Evolutionary conservation across 2,888 invertebrate species (phyloP).

Genomic region (Dryadula phaetusa): DNA sequence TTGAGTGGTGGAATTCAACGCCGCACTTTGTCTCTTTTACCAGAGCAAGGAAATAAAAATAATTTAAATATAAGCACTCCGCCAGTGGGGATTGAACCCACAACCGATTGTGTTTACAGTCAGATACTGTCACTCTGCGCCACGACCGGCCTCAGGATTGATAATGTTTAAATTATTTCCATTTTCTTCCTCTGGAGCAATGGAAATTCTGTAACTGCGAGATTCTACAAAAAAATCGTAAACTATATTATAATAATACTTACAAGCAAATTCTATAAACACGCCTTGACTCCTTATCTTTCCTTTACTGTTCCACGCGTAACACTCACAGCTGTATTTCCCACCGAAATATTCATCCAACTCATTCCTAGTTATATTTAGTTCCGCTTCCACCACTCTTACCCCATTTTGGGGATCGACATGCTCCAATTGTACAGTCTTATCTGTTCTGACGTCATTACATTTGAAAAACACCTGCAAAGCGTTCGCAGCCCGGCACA

Average conservation of each 20-base stretch:
- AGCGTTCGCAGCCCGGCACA: conserved; percentile 95
- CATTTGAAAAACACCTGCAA: conserved; percentile 92
- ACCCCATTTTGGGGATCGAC: conserved; percentile 92
- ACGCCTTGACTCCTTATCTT: conserved; percentile 91
- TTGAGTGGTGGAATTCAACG: too few relatives aligned
- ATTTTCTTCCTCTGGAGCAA: too few relatives aligned
- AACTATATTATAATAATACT: conserved; percentile 76
- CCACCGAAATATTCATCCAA: conserved; percentile 93
- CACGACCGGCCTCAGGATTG: too few relatives aligned
- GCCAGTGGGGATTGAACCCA: too few relatives aligned
- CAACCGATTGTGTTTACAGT: too few relatives aligned
- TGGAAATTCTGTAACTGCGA: too few relatives aligned
- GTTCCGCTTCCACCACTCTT: conserved; percentile 89
- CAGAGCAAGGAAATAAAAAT: too few relatives aligned
- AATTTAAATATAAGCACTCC: too few relatives aligned
- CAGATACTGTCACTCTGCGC: too few relatives aligned
- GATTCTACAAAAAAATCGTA: too few relatives aligned
- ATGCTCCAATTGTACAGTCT: conserved; percentile 87
- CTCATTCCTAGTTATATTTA: conserved; percentile 91
- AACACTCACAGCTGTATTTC: conserved; percentile 93
- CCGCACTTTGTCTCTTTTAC: too few relatives aligned
- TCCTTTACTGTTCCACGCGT: conserved; percentile 92
- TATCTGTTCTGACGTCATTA: conserved; percentile 85
- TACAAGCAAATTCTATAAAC: conserved; percentile 92
- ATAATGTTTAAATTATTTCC: too few relatives aligned